Evolutionary conservation across 2,797 vertebrate species (phyloP).

Genomic region (Oreonectes daqikongensis): DNA sequence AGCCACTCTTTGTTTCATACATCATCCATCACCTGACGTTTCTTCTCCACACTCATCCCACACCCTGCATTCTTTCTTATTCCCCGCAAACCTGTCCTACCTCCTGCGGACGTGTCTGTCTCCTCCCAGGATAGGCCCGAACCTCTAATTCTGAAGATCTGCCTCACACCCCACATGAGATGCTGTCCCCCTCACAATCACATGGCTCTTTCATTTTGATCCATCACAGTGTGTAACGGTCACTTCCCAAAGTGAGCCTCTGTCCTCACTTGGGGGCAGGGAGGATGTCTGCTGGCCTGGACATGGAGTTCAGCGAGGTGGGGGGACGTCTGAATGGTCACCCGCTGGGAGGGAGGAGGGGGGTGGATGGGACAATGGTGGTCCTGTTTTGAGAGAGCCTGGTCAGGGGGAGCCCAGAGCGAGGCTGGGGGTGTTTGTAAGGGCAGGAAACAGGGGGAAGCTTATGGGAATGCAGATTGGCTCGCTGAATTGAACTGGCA

Average conservation of each 20-base stretch:
- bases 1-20: constrained; percentile 5
- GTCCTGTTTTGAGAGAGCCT: constrained; percentile 69
- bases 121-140: background rate
- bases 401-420: constrained; percentile 64
- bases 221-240: constrained; percentile 54
- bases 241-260: constrained; percentile 48
- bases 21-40: constrained; percentile 33
- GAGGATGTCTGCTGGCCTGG: constrained; percentile 52
- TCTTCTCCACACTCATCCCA: background rate
- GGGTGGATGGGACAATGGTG: constrained; percentile 65
- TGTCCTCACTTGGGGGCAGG: constrained; percentile 47
- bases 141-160: constrained; percentile 1
- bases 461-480: constrained; percentile 79
- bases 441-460: constrained; percentile 64
- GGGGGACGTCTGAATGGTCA: constrained; percentile 51
- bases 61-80: background rate
- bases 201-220: constrained; percentile 41
- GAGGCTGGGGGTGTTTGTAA: constrained; percentile 41
- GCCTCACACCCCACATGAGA: constrained; percentile 17
- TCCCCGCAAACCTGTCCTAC: background rate
- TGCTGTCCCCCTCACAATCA: constrained; percentile 19
- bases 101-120: background rate
- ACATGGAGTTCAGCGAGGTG: constrained; percentile 51
- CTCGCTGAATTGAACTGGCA: constrained; percentile 73
- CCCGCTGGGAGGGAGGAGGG: constrained; percentile 57